Conservation (phyloP, 2,797 vertebrate genomes). For the Threskiornis aethiopicus region DNA sequence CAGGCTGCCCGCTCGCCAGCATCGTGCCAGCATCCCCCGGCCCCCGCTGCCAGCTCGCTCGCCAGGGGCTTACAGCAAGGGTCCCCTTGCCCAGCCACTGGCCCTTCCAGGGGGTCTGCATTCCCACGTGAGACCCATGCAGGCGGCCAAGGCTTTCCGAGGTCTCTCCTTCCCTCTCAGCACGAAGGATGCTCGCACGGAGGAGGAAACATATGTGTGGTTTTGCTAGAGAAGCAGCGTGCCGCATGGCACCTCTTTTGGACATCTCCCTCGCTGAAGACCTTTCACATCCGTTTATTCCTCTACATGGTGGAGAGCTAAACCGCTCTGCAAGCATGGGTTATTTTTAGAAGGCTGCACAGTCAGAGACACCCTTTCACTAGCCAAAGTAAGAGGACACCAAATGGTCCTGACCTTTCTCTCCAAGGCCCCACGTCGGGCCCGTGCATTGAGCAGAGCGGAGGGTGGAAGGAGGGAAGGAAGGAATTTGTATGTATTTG, state of each 20-base stretch:
- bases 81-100: accelerated
- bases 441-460: background rate
- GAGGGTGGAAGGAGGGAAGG: conserved; percentile 10
- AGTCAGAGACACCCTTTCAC: conserved; percentile 32
- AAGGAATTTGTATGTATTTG: conserved; percentile 1
- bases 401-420: conserved; percentile 66
- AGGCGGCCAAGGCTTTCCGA: background rate
- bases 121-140: background rate
- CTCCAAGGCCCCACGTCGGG: conserved; percentile 23
- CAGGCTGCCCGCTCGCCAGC: background rate
- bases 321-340: background rate
- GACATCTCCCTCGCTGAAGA: background rate
- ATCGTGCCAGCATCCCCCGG: accelerated
- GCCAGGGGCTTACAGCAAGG: accelerated
- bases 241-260: background rate
- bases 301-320: background rate
- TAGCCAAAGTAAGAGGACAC: conserved; percentile 60
- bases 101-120: background rate
- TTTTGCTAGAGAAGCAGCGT: background rate
- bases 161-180: background rate
- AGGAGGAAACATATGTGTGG: background rate
- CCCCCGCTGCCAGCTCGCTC: background rate
- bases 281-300: background rate
- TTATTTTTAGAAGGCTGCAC: conserved; percentile 63
- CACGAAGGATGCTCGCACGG: accelerated